phyloP scores from a whole-genome alignment of 2,113 vertebrate genomes.

The Sebastes fasciatus region DNA sequence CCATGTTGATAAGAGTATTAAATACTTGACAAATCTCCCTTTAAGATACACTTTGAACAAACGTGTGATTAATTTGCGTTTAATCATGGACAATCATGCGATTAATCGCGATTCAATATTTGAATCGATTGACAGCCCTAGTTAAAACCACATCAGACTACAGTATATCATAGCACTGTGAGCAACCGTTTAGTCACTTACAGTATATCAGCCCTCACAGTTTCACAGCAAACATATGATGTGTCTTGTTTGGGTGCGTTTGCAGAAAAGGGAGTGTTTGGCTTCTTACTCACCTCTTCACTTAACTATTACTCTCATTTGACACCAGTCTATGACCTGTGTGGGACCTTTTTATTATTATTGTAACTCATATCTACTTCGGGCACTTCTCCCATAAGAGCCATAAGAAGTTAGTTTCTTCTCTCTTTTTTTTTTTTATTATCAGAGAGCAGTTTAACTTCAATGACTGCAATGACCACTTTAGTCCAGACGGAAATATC shows the following conservation, averaged over 20 bases:
- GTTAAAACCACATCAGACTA: not conserved
- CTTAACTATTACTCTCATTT: slow-evolving; percentile 12
- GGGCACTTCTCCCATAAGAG: not conserved
- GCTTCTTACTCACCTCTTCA: slow-evolving; percentile 43
- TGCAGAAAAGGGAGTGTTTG: slow-evolving; percentile 44
- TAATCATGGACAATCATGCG: too few species aligned
- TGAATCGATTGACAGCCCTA: too few species aligned
- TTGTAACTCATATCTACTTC: not conserved
- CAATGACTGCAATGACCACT: not conserved
- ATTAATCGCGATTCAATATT: too few species aligned
- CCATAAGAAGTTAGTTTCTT: not conserved
- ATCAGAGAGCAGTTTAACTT: not conserved
- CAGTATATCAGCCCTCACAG: slow-evolving; percentile 43
- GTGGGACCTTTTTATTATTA: slow-evolving; percentile 2
- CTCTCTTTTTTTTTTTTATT: not conserved
- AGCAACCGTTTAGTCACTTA: slow-evolving; percentile 48
- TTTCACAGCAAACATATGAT: slow-evolving; percentile 52
- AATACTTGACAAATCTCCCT: too few species aligned
- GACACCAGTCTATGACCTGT: not conserved
- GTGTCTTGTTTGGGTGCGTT: slow-evolving; percentile 61
- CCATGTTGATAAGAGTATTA: too few species aligned
- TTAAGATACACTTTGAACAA: too few species aligned
- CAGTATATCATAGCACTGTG: not conserved
- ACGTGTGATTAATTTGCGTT: too few species aligned
- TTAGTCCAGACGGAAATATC: too few species aligned